These are phyloP conservation scores for Mamestra brassicae DNA, from an alignment of 2,888 invertebrate species.

Conservation along the genomic window DNA sequence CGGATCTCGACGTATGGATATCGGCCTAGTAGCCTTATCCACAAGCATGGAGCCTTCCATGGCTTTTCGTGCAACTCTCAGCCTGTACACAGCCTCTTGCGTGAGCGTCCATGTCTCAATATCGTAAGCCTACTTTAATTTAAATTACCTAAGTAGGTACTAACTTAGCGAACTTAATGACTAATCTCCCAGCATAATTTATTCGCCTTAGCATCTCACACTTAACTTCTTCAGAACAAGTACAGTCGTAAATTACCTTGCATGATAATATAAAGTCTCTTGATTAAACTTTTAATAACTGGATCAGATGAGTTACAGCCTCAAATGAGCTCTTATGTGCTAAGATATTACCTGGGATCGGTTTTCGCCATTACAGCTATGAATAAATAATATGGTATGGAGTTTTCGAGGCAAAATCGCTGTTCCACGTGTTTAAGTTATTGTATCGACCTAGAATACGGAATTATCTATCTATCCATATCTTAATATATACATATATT, in stretches of 20 bases:
- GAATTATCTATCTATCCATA: too few relatives aligned
- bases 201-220: conserved; percentile 9
- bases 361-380: conserved; percentile 12
- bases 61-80: too few relatives aligned
- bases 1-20: too few relatives aligned
- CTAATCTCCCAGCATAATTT: conserved; percentile 5
- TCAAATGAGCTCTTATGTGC: conserved; percentile 25
- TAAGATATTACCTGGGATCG: conserved; percentile 29
- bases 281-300: conserved; percentile 43
- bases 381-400: conserved; percentile 31
- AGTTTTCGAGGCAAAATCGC: not conserved
- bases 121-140: too few relatives aligned
- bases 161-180: conserved; percentile 1
- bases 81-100: too few relatives aligned
- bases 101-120: too few relatives aligned
- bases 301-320: conserved; percentile 34
- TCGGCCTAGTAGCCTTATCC: too few relatives aligned
- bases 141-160: not conserved
- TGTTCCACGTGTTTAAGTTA: conserved; percentile 10
- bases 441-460: too few relatives aligned
- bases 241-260: conserved; percentile 36
- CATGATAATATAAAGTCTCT: conserved; percentile 20
- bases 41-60: too few relatives aligned
- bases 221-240: conserved; percentile 46
- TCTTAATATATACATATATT: too few relatives aligned